Conservation (phyloP, 2,888 invertebrate species). For the Drosophila longiperda region DNA sequence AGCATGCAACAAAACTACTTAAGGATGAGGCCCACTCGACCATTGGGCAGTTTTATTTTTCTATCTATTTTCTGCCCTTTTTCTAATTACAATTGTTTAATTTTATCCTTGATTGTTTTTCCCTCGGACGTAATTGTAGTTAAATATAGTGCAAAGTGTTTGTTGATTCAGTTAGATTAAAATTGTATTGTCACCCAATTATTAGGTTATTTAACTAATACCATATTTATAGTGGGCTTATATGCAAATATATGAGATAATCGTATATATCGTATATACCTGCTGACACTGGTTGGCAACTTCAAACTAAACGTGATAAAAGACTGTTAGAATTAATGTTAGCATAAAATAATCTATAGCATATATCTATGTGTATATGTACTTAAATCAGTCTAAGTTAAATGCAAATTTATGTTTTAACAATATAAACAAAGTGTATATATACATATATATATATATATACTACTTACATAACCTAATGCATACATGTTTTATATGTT, state of each 20-base stretch:
- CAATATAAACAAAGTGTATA: slow-evolving; percentile 15
- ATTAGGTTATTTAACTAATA: slow-evolving; percentile 27
- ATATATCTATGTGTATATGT: slow-evolving; percentile 32
- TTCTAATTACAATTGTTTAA: not conserved
- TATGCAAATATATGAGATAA: slow-evolving; percentile 1
- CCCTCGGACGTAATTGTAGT: slow-evolving; percentile 22
- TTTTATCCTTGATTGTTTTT: not conserved
- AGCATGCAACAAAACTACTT: slow-evolving; percentile 63
- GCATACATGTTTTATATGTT: slow-evolving; percentile 50
- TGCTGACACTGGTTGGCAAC: slow-evolving; percentile 24
- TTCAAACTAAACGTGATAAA: slow-evolving; percentile 79
- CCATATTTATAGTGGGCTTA: slow-evolving; percentile 1
- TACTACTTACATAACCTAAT: slow-evolving; percentile 1
- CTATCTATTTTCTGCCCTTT: not conserved
- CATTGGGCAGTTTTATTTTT: slow-evolving; percentile 39
- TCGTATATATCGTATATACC: not conserved
- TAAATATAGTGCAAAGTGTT: slow-evolving; percentile 53
- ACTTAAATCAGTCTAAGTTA: slow-evolving; percentile 51
- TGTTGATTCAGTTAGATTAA: slow-evolving; percentile 45
- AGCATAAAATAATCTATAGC: slow-evolving; percentile 20
- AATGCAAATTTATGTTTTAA: slow-evolving; percentile 37
- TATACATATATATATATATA: slow-evolving; percentile 3
- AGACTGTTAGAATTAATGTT: slow-evolving; percentile 78
- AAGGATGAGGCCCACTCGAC: slow-evolving; percentile 39
- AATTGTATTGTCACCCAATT: slow-evolving; percentile 49